phyloP scores from a whole-genome alignment of 1,140 invertebrate genomes.

The Drosophila kikkawai region DNA sequence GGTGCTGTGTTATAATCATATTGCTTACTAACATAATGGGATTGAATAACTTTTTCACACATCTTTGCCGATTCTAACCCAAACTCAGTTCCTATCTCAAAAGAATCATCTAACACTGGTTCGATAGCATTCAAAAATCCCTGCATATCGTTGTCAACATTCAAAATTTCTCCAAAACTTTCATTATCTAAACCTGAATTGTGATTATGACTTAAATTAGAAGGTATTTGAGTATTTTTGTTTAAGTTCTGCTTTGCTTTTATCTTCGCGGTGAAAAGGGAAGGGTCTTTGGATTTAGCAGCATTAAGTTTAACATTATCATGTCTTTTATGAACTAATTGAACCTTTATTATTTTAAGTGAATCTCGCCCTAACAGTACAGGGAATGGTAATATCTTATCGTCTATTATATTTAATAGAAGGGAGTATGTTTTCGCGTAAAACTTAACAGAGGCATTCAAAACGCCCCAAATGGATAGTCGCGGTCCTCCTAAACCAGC shows the following conservation, averaged over 20 bases:
- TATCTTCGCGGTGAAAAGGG: too few relatives aligned
- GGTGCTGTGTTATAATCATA: background rate
- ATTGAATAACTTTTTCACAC: background rate
- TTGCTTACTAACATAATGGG: background rate
- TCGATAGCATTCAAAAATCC: background rate
- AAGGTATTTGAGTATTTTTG: background rate
- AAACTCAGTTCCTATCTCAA: background rate
- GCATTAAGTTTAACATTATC: background rate
- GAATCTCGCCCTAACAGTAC: background rate
- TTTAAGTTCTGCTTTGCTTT: background rate
- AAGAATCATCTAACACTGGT: background rate
- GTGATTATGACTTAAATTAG: background rate
- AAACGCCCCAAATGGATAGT: background rate
- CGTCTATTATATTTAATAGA: background rate
- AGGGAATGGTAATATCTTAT: slow-evolving; percentile 3
- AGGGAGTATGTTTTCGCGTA: background rate
- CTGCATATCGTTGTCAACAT: background rate
- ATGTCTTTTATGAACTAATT: background rate
- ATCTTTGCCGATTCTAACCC: background rate
- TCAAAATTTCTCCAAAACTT: background rate
- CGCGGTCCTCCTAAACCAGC: background rate
- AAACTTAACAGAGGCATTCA: background rate
- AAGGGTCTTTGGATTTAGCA: background rate
- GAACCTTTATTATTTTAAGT: background rate
- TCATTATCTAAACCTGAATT: background rate